Percentiles rank a stretch among this genome's conserved stretches.
Conservation (phyloP, 2,113 vertebrate species). For the Lycocorax pyrrhopterus region DNA sequence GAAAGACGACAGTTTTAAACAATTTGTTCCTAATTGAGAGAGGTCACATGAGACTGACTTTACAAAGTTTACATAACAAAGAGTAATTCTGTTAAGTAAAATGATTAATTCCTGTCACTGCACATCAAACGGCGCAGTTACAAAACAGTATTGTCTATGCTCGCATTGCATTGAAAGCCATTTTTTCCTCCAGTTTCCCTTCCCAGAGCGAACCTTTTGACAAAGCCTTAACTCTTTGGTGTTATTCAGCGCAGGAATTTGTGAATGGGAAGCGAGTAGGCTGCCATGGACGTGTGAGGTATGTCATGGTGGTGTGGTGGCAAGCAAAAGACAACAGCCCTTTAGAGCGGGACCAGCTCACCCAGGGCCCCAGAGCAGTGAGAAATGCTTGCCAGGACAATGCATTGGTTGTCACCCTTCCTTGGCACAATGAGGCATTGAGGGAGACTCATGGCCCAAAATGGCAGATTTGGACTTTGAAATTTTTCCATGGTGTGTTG, state of each 20-base stretch:
- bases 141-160: conserved; percentile 83
- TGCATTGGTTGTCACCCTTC: conserved; percentile 79
- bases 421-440: conserved; percentile 65
- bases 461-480: conserved; percentile 75
- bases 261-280: conserved; percentile 80
- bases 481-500: neutral
- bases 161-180: conserved; percentile 56
- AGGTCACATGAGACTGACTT: conserved; percentile 75
- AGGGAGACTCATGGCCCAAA: conserved; percentile 66
- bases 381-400: conserved; percentile 79
- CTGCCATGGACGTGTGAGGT: conserved; percentile 75
- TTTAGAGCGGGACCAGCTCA: conserved; percentile 75
- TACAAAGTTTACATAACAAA: conserved; percentile 85
- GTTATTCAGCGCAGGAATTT: conserved; percentile 75
- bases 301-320: conserved; percentile 70
- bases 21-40: conserved; percentile 69
- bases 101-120: conserved; percentile 78
- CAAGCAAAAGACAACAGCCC: conserved; percentile 78
- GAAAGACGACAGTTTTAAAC: conserved; percentile 70
- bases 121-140: conserved; percentile 80
- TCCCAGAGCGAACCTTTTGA: conserved; percentile 73
- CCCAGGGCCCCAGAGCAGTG: conserved; percentile 70
- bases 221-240: conserved; percentile 71
- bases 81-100: conserved; percentile 79
- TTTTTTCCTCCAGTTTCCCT: conserved; percentile 72